Evolutionary conservation across 64 coral and sea anemone species (phyloP).

Genomic region (Porites lutea): DNA sequence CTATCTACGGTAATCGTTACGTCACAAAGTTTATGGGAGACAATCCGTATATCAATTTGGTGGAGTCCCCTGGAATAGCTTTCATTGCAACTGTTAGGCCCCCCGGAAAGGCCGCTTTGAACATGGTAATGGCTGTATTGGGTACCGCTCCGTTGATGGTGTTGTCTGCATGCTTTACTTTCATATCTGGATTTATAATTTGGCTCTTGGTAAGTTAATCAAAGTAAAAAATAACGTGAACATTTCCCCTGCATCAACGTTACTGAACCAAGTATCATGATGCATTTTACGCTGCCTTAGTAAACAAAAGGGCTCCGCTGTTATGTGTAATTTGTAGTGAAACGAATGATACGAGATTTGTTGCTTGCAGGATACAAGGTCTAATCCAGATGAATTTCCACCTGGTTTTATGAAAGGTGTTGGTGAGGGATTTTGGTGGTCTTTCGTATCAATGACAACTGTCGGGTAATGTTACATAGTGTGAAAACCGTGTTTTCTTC

Average conservation of each 20-base stretch:
- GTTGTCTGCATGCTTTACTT: constrained; percentile 36
- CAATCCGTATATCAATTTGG: constrained; percentile 49
- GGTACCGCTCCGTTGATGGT: constrained; percentile 47
- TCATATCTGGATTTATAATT: constrained; percentile 66
- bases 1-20: constrained; percentile 62
- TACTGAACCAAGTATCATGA: too few relatives aligned
- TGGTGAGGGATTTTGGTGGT: constrained; percentile 84
- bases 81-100: constrained; percentile 30
- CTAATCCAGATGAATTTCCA: constrained; percentile 68
- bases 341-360: neutral
- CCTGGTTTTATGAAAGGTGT: constrained; percentile 50
- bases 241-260: too few relatives aligned
- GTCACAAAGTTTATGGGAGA: constrained; percentile 48
- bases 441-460: constrained; percentile 71
- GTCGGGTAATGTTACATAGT: neutral
- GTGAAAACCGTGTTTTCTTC: neutral
- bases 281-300: too few relatives aligned
- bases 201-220: constrained; percentile 63
- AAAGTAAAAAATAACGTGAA: too few relatives aligned
- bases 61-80: constrained; percentile 56
- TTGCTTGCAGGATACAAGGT: constrained; percentile 43
- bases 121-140: constrained; percentile 40
- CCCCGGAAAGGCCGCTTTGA: neutral
- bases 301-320: too few relatives aligned
- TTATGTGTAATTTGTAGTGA: too few relatives aligned